A percentile compares a stretch with the other conserved stretches of the same genome.
Evolutionary conservation across 2,888 invertebrate species (phyloP).

Genomic region (Agriotes lineatus): DNA sequence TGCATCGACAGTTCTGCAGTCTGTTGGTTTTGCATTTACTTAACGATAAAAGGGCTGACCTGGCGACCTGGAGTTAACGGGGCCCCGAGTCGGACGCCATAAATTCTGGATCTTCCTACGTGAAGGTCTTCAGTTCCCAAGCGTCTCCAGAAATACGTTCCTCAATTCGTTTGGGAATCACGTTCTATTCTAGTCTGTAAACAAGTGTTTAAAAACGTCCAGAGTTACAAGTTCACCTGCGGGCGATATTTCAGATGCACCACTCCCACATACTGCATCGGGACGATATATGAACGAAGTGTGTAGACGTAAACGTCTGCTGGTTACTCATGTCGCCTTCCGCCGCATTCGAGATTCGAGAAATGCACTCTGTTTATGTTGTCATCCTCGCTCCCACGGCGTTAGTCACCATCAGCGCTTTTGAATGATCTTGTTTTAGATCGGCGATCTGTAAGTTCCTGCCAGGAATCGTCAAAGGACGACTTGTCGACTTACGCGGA

Average conservation of each 20-base stretch:
- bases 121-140: too few relatives aligned
- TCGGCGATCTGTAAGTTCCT: neutral
- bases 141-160: neutral
- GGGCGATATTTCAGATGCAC: conserved; percentile 22
- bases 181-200: conserved; percentile 12
- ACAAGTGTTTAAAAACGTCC: conserved; percentile 21
- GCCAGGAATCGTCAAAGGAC: neutral
- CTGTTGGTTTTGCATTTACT: conserved; percentile 1
- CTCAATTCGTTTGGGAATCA: conserved; percentile 5
- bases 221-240: conserved; percentile 28
- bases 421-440: conserved; percentile 1
- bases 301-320: conserved; percentile 5
- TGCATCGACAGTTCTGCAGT: conserved; percentile 9
- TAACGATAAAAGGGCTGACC: conserved; percentile 13
- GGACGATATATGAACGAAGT: conserved; percentile 8
- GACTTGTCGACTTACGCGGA: neutral
- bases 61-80: conserved; percentile 18
- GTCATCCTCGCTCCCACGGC: conserved; percentile 15
- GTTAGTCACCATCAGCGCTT: conserved; percentile 3
- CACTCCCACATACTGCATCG: conserved; percentile 16
- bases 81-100: neutral
- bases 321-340: conserved; percentile 11
- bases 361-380: conserved; percentile 20
- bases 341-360: neutral
- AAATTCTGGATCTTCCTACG: too few relatives aligned